Evolutionary conservation across 2,113 vertebrate genomes (phyloP).

Genomic region (Perognathus longimembris): DNA sequence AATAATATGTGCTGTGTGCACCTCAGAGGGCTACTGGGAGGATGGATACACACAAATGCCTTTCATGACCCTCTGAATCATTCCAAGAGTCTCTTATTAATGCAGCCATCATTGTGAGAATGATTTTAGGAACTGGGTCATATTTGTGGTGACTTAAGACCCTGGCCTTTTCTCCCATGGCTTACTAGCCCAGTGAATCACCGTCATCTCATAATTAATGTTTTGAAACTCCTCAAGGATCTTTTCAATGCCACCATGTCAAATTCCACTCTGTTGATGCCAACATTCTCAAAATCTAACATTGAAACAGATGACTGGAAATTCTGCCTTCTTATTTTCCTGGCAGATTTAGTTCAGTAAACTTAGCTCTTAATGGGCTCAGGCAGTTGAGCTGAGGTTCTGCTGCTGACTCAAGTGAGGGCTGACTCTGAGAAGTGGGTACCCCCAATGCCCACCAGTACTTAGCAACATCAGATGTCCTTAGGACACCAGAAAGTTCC

Average conservation of each 20-base stretch:
- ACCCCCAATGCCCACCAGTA: no score
- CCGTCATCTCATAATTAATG: background rate
- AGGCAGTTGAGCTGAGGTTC: background rate
- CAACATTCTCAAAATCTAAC: background rate
- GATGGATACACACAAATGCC: no score
- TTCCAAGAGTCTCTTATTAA: background rate
- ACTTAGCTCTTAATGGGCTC: background rate
- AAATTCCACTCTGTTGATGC: background rate
- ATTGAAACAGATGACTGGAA: background rate
- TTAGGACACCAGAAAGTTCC: background rate
- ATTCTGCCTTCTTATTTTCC: constrained; percentile 5
- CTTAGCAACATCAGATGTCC: background rate
- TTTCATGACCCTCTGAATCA: constrained; percentile 1
- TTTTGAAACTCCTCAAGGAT: background rate
- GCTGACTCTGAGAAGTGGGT: background rate
- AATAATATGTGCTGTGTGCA: background rate
- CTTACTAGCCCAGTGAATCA: background rate
- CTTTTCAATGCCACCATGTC: background rate
- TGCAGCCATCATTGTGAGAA: background rate
- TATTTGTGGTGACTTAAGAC: background rate
- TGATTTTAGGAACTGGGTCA: background rate
- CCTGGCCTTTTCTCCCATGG: background rate
- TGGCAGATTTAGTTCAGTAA: constrained; percentile 6
- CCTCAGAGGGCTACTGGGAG: background rate
- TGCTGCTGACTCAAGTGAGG: background rate